Evolutionary conservation across 1,140 invertebrate genomes (phyloP).

Genomic region (Papilio dardanus): DNA sequence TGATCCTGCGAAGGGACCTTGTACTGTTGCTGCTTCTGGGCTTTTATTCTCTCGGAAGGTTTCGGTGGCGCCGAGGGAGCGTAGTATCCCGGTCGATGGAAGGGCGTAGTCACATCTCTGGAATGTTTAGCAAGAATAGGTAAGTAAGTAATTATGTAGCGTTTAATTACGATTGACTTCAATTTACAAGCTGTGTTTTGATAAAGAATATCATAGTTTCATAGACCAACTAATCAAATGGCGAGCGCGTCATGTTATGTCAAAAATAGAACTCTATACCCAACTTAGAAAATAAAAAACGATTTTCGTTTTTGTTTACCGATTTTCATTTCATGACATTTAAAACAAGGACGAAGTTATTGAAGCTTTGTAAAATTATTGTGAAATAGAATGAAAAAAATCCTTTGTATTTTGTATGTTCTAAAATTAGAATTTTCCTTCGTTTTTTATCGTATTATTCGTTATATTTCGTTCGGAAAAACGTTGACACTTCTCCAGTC

Average conservation of each 20-base stretch:
- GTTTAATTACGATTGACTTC: background rate
- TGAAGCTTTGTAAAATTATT: background rate
- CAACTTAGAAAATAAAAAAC: background rate
- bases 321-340: background rate
- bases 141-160: background rate
- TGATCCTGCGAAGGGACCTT: background rate
- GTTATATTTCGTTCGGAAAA: background rate
- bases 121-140: conserved; percentile 41
- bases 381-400: conserved; percentile 5
- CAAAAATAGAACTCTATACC: no score
- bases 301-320: no score
- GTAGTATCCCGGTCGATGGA: conserved; percentile 82
- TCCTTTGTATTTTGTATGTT: background rate
- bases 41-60: conserved; percentile 54
- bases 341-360: background rate
- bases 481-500: background rate
- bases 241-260: no score
- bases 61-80: conserved; percentile 76
- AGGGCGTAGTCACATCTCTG: conserved; percentile 76
- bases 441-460: background rate
- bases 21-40: conserved; percentile 19
- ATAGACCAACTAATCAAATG: no score
- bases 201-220: no score
- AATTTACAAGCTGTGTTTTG: background rate
- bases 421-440: background rate